Conservation (phyloP, 2,888 invertebrate genomes). For the Melipona beecheii region DNA sequence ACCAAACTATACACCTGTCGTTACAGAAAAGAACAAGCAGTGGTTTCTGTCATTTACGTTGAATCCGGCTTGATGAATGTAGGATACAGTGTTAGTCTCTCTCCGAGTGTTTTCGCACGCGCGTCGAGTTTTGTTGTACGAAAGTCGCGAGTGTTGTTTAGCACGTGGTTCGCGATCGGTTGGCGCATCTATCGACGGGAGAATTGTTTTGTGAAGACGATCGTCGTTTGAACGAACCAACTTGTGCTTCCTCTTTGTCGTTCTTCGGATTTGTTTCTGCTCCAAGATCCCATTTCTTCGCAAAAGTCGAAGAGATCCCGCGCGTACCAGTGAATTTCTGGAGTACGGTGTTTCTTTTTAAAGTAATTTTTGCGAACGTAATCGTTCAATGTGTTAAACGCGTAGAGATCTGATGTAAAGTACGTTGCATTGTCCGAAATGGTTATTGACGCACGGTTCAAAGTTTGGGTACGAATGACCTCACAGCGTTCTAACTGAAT, state of each 20-base stretch:
- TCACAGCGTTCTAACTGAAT: too few species aligned
- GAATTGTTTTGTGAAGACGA: neutral
- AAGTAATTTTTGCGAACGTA: too few species aligned
- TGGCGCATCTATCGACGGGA: neutral
- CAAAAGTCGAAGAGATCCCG: too few species aligned
- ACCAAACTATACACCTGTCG: conserved; percentile 64
- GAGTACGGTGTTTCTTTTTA: too few species aligned
- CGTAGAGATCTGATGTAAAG: too few species aligned
- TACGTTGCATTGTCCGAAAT: too few species aligned
- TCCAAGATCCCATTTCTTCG: neutral
- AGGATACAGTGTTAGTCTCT: conserved; percentile 58
- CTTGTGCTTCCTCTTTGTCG: neutral
- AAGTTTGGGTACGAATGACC: too few species aligned
- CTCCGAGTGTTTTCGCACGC: neutral
- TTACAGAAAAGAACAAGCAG: conserved; percentile 63
- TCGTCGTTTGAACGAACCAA: neutral
- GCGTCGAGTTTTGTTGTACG: too few species aligned
- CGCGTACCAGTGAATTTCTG: too few species aligned
- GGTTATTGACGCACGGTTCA: too few species aligned
- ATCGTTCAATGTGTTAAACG: too few species aligned
- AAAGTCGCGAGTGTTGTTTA: too few species aligned
- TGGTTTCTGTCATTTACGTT: conserved; percentile 61
- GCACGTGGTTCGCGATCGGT: conserved; percentile 3
- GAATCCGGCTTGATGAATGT: conserved; percentile 61
- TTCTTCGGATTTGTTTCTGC: neutral